A percentile compares a stretch with the other conserved stretches of the same genome.
Evolutionary conservation across 2,888 invertebrate genomes (phyloP).

Genomic region (Eupeodes luniger): DNA sequence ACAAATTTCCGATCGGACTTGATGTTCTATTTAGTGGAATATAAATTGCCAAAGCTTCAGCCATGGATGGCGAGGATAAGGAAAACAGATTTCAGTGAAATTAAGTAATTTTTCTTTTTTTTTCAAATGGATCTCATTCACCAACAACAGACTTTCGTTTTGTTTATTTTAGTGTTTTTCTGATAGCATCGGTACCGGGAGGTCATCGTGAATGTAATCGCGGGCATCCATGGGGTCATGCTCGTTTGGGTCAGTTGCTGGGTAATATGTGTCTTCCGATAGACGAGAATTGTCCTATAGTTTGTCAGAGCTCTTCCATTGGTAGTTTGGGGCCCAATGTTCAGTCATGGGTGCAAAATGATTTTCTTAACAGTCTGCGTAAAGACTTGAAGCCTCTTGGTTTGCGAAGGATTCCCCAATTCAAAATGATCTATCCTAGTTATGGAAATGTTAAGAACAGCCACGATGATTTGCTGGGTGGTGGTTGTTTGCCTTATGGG

Average conservation of each 20-base stretch:
- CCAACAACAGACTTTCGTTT: neutral
- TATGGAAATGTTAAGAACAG: conserved; percentile 93
- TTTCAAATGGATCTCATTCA: neutral
- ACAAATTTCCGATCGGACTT: conserved; percentile 93
- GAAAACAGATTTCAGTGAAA: conserved; percentile 91
- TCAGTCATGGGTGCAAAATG: conserved; percentile 90
- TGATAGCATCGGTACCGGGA: conserved; percentile 94
- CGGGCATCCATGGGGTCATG: conserved; percentile 87
- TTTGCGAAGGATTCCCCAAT: conserved; percentile 85
- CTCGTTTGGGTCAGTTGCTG: conserved; percentile 87
- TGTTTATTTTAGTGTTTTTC: conserved; percentile 88
- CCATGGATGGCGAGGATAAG: conserved; percentile 91
- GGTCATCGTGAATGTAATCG: conserved; percentile 87
- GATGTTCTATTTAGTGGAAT: conserved; percentile 90
- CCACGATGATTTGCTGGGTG: conserved; percentile 93
- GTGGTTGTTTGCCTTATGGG: conserved; percentile 95
- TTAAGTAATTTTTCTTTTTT: conserved; percentile 88
- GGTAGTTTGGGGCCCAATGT: conserved; percentile 92
- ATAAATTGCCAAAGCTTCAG: conserved; percentile 88
- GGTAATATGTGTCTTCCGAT: conserved; percentile 87
- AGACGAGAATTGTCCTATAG: conserved; percentile 88
- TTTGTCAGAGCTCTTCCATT: conserved; percentile 96
- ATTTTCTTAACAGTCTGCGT: conserved; percentile 88
- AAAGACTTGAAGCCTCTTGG: conserved; percentile 85
- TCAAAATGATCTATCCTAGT: conserved; percentile 90